Percentiles rank a stretch among this genome's conserved stretches.
Evolutionary conservation across 1,140 invertebrate species (phyloP).

Genomic region (Drosophila cardini): DNA sequence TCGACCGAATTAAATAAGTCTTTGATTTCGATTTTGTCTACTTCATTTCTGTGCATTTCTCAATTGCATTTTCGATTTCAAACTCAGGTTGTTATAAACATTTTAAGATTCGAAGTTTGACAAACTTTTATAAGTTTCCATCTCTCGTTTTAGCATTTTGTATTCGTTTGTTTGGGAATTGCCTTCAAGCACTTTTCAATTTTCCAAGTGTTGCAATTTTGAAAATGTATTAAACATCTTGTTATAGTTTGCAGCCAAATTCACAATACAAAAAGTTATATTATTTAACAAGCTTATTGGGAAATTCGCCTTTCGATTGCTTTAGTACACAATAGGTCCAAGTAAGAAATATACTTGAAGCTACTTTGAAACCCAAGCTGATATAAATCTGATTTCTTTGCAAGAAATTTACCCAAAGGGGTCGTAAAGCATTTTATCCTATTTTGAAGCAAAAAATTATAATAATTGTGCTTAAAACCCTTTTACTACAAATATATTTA

Average conservation of each 20-base stretch:
- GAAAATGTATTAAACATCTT: conserved; percentile 62
- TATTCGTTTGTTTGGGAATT: conserved; percentile 48
- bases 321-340: conserved; percentile 37
- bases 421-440: conserved; percentile 9
- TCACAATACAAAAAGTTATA: conserved; percentile 64
- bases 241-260: conserved; percentile 72
- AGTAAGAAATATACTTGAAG: conserved; percentile 2
- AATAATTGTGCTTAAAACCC: too few species aligned
- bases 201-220: conserved; percentile 60
- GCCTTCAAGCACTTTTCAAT: conserved; percentile 64
- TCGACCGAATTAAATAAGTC: conserved; percentile 14
- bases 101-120: conserved; percentile 56
- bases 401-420: conserved; percentile 53
- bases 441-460: background rate
- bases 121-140: conserved; percentile 38
- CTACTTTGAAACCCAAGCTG: conserved; percentile 20
- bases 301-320: conserved; percentile 18
- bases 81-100: conserved; percentile 65
- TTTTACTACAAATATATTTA: too few species aligned
- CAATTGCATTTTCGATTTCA: conserved; percentile 70
- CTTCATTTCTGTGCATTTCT: conserved; percentile 46
- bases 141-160: conserved; percentile 18
- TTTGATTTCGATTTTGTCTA: conserved; percentile 21
- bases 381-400: conserved; percentile 72
- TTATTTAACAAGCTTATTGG: conserved; percentile 49